Base-by-base conservation (phyloP, 1,140 invertebrate genomes). In the Eurytemora carolleeae region DNA sequence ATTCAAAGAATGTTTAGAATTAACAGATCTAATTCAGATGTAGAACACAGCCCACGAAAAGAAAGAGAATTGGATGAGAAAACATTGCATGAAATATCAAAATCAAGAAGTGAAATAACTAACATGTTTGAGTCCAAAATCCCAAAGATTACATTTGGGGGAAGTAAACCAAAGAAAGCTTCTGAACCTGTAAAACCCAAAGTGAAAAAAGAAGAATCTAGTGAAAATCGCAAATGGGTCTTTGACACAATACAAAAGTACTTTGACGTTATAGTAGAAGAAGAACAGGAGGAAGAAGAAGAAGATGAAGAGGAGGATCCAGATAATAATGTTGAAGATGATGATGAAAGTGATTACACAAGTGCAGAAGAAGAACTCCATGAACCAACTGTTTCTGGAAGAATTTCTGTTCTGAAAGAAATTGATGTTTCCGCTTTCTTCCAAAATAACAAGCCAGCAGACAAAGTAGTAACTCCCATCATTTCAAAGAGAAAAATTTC, bases 221-320 rank as follows among this genome's bases (percentile, higher is more conserved):
- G 1, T 58, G 18, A 18, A 3, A 52, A 52, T 23, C 18, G 22
- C 1, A 61, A 61, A 1, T 61, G 59, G 59, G 53, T 61, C 1
- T 61, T 26, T 54, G 59, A 61, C 18, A 61, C 59, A 15, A 61
- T 61, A 20, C 25, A 61, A 18, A 61, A 61, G 24, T 61, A 61
- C 22, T 61, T 61, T 52, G 59, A 61, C 24, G 59, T 61, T 23
- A 61, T 61, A 18, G 53, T 54, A 16, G 59, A 61, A 55, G 59
- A 61, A 20, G 53, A 61, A 12, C 24, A 61, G 53, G 22, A 24
- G 16, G 59, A 55, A 21, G 59, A 61, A 3, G 31, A 53, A 44
- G n/a, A 12, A 44, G 31, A 12, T 44, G n/a, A 44, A 12, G 31
- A 44, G 7, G 31, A 7, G 7, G 31, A 44, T 44, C n/a, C 31